Conservation (phyloP, 2,888 invertebrate genomes). For the Heliconius ethilla region DNA sequence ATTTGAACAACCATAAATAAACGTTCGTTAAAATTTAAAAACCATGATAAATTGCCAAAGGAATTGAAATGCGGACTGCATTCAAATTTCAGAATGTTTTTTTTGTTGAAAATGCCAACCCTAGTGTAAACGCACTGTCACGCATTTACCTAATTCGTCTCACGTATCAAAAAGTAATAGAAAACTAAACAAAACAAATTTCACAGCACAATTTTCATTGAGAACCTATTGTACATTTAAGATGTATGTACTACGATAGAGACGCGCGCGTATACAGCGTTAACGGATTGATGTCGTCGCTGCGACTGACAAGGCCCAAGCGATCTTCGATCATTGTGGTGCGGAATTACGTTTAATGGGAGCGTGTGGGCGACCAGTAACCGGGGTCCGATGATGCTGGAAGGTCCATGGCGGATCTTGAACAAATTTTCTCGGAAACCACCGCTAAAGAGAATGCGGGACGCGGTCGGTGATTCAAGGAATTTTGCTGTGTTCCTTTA, state of each 20-base stretch:
- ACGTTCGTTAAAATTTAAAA: constrained; percentile 12
- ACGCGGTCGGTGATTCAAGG: constrained; percentile 57
- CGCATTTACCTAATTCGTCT: constrained; percentile 64
- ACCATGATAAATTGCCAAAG: constrained; percentile 6
- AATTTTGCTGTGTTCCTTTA: constrained; percentile 61
- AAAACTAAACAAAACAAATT: constrained; percentile 52
- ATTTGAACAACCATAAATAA: not conserved
- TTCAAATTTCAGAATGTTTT: constrained; percentile 5
- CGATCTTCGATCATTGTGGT: constrained; percentile 70
- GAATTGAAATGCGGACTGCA: too few relatives aligned
- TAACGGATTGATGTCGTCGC: constrained; percentile 71
- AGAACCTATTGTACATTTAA: constrained; percentile 6
- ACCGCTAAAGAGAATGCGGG: constrained; percentile 71
- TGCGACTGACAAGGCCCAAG: constrained; percentile 71
- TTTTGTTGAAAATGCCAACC: constrained; percentile 15
- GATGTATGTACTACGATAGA: not conserved
- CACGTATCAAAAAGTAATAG: constrained; percentile 60
- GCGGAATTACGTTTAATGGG: constrained; percentile 62
- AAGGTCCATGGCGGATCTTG: constrained; percentile 64
- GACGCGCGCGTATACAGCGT: constrained; percentile 60
- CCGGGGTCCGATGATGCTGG: constrained; percentile 52
- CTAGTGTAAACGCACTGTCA: constrained; percentile 45
- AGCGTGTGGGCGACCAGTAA: constrained; percentile 48
- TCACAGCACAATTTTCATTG: constrained; percentile 44
- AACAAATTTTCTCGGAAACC: constrained; percentile 66